Evolutionary conservation across 2,888 invertebrate species (phyloP).

Genomic region (Seladonia tumulorum): DNA sequence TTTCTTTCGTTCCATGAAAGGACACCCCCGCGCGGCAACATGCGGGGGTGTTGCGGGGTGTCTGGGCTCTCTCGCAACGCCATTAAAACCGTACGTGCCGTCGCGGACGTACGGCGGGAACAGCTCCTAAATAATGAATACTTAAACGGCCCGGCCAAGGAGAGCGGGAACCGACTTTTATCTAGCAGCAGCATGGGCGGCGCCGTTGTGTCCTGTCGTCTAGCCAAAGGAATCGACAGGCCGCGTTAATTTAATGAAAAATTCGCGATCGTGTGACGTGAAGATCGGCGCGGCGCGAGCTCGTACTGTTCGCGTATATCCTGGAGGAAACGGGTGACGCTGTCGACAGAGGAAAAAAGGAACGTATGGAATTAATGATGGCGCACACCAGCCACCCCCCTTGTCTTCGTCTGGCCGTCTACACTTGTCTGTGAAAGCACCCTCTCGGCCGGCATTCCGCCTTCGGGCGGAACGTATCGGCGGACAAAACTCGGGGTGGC

Average conservation of each 20-base stretch:
- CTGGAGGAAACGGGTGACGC: slow-evolving; percentile 17
- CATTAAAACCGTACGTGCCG: slow-evolving; percentile 54
- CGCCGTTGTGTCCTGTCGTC: slow-evolving; percentile 8
- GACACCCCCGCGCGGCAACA: not conserved
- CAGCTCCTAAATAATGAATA: slow-evolving; percentile 48
- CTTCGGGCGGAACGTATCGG: slow-evolving; percentile 63
- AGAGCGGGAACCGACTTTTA: slow-evolving; percentile 42
- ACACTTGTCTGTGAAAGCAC: slow-evolving; percentile 20
- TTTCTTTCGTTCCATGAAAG: not conserved
- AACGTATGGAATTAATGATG: slow-evolving; percentile 63
- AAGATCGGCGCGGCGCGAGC: not conserved
- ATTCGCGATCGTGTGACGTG: slow-evolving; percentile 48
- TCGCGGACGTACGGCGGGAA: slow-evolving; percentile 32
- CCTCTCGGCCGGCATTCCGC: slow-evolving; percentile 44
- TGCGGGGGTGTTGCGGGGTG: slow-evolving; percentile 10
- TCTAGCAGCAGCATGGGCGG: not conserved
- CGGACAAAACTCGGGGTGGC: slow-evolving; percentile 50
- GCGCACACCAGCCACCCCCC: slow-evolving; percentile 32
- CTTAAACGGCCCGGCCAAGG: slow-evolving; percentile 36
- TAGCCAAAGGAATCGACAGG: slow-evolving; percentile 67
- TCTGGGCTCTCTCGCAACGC: slow-evolving; percentile 2
- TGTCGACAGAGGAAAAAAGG: slow-evolving; percentile 30
- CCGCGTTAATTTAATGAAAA: slow-evolving; percentile 75
- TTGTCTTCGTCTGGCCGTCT: slow-evolving; percentile 44
- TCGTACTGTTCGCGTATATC: not conserved